Evolutionary conservation across 2,113 vertebrate genomes (phyloP).

Genomic region (Hydropotes inermis): DNA sequence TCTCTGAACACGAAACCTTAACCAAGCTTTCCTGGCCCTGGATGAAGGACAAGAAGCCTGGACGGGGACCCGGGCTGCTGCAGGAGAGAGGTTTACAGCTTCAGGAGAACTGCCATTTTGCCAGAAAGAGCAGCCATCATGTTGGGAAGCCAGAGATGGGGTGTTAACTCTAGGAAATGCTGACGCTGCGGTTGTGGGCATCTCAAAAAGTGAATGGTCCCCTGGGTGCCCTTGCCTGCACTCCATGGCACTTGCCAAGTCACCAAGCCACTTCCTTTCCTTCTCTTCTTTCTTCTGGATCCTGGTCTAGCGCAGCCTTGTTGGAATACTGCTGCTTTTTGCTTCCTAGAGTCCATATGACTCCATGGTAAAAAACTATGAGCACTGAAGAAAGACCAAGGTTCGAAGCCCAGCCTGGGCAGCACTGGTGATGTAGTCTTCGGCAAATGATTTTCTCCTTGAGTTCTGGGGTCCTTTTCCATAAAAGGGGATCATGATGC

Average conservation of each 20-base stretch:
- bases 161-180: background rate
- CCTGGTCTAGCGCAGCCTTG: background rate
- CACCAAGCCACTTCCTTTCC: background rate
- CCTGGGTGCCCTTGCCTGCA: rapidly evolving
- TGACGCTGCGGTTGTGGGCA: background rate
- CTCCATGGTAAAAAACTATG: background rate
- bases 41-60: background rate
- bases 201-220: background rate
- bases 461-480: background rate
- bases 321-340: background rate
- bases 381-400: background rate
- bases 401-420: background rate
- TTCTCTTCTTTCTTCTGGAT: background rate
- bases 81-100: background rate
- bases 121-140: background rate
- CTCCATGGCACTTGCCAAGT: too few relatives aligned
- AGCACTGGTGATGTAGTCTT: background rate
- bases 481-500: background rate
- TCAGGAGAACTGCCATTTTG: background rate
- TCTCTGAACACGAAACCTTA: background rate
- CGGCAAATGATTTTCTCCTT: background rate
- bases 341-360: background rate
- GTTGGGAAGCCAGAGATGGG: background rate
- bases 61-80: background rate
- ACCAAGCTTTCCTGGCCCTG: background rate